A percentile compares a stretch with the other conserved stretches of the same genome.
Conservation (phyloP, 1,140 invertebrate species). For the Calephelis virginiensis region DNA sequence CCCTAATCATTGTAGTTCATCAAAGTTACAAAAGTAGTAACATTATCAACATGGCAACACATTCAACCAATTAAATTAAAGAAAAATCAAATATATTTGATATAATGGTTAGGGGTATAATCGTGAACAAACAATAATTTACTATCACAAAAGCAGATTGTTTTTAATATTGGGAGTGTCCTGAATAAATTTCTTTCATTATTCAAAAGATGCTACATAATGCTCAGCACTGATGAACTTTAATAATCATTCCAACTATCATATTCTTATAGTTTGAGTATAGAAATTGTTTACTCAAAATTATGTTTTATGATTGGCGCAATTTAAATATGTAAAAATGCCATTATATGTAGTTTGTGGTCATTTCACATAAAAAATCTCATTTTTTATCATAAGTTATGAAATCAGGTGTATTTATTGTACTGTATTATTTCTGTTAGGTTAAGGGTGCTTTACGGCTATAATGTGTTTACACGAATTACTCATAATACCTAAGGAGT, state of each 20-base stretch:
- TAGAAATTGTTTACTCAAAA: slow-evolving; percentile 12
- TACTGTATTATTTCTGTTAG: slow-evolving; percentile 33
- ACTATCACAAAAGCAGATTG: too few species aligned
- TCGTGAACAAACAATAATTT: too few species aligned
- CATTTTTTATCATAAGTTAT: slow-evolving; percentile 39
- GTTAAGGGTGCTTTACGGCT: slow-evolving; percentile 37
- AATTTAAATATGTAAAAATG: slow-evolving; percentile 7
- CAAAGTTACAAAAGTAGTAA: too few species aligned
- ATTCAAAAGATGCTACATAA: too few species aligned
- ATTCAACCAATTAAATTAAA: too few species aligned
- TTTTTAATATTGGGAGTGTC: too few species aligned
- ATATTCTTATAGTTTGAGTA: background rate
- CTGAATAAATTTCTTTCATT: too few species aligned
- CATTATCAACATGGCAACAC: too few species aligned
- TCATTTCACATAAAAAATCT: slow-evolving; percentile 27
- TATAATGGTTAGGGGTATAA: too few species aligned
- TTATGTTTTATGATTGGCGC: slow-evolving; percentile 7
- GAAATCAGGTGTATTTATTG: slow-evolving; percentile 47
- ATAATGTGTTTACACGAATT: slow-evolving; percentile 17
- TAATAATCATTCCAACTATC: background rate
- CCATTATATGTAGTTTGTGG: slow-evolving; percentile 13
- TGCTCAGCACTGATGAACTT: background rate
- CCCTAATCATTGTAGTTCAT: too few species aligned
- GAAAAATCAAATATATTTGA: too few species aligned
- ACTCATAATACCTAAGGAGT: slow-evolving; percentile 4